A percentile compares a stretch with the other conserved stretches of the same genome.
Conservation (phyloP, 2,113 vertebrate species). For the Steatornis caripensis region DNA sequence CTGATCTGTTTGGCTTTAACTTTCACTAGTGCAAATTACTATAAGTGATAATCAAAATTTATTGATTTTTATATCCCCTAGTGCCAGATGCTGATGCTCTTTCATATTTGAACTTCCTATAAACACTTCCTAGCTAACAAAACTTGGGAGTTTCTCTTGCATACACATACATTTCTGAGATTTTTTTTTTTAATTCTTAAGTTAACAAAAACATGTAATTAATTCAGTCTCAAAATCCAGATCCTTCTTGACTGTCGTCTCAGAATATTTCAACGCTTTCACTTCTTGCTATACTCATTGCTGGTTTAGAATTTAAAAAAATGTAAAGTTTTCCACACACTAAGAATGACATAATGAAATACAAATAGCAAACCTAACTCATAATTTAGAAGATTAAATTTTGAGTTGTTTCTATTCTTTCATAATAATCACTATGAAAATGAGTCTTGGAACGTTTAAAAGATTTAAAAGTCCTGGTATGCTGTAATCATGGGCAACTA, state of each 20-base stretch:
- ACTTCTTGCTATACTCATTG: no score
- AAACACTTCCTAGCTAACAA: not conserved
- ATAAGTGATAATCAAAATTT: not conserved
- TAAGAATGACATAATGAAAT: no score
- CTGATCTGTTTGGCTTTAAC: not conserved
- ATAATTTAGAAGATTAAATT: no score
- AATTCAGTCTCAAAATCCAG: not conserved
- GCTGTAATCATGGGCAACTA: not conserved
- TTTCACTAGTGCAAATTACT: not conserved
- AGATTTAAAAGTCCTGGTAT: not conserved
- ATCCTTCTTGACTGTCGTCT: not conserved
- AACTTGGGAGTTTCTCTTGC: not conserved
- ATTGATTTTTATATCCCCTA: not conserved
- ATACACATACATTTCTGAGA: not conserved
- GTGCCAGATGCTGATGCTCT: not conserved
- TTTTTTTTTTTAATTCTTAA: not conserved
- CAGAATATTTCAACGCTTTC: not conserved
- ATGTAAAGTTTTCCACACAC: no score
- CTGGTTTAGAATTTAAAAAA: no score
- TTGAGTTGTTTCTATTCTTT: not conserved
- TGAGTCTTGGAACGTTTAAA: not conserved
- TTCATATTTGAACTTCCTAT: not conserved
- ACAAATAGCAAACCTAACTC: no score
- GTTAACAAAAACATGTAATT: not conserved
- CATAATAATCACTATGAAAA: not conserved